A percentile compares a stretch with the other conserved stretches of the same genome.
These are phyloP conservation scores for Phoebastria nigripes DNA, from an alignment of 2,797 vertebrate genomes.

Conservation along the genomic window DNA sequence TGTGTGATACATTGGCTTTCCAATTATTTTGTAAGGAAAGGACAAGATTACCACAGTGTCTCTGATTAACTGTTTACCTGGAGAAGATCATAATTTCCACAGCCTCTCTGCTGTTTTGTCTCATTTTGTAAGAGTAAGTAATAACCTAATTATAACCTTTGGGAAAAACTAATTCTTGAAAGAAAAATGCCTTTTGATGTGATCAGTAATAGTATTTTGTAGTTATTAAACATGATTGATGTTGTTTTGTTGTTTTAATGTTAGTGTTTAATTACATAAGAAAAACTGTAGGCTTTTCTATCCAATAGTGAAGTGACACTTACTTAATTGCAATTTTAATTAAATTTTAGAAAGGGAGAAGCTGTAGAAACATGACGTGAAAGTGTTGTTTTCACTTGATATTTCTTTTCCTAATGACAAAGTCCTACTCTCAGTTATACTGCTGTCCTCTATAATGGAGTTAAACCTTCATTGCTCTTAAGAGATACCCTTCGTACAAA, in stretches of 20 bases:
- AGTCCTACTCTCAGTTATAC: background rate
- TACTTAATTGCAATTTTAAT: background rate
- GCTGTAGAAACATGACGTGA: background rate
- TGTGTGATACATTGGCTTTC: background rate
- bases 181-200: background rate
- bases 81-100: background rate
- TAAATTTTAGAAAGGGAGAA: background rate
- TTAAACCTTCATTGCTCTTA: background rate
- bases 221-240: background rate
- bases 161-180: background rate
- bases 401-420: background rate
- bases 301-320: background rate
- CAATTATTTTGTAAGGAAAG: background rate
- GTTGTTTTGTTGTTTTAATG: background rate
- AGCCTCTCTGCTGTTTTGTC: background rate
- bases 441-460: background rate
- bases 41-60: background rate
- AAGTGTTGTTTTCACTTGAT: background rate
- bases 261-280: background rate
- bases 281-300: background rate
- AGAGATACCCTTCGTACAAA: background rate
- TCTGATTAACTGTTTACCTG: background rate
- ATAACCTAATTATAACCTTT: background rate
- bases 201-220: background rate
- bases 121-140: background rate